These are phyloP conservation scores for Aphodius granarius DNA, from an alignment of 2,888 invertebrate genomes.

Conservation along the genomic window DNA sequence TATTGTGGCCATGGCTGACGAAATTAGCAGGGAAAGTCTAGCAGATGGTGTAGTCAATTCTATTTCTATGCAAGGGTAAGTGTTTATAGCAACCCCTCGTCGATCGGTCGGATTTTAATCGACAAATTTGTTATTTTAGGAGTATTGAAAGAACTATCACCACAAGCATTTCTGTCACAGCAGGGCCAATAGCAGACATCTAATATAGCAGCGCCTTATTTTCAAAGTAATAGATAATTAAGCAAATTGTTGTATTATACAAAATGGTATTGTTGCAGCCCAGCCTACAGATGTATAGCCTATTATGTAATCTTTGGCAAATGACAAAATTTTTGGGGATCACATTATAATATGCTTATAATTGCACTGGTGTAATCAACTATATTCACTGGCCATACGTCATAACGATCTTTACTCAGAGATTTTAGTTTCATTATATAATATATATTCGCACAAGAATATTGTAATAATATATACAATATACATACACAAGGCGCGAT, in stretches of 20 bases:
- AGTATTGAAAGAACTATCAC: constrained; percentile 69
- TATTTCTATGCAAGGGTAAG: constrained; percentile 79
- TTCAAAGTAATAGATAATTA: constrained; percentile 9
- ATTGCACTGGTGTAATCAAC: constrained; percentile 8
- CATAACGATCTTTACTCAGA: constrained; percentile 1
- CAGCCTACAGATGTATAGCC: background rate
- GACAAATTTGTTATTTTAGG: constrained; percentile 54
- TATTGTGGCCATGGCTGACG: constrained; percentile 84
- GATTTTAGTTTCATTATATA: constrained; percentile 10
- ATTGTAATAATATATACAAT: constrained; percentile 7
- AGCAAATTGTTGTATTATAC: background rate
- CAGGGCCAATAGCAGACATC: constrained; percentile 68
- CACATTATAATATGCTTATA: constrained; percentile 8
- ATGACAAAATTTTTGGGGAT: constrained; percentile 1
- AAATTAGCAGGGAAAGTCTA: constrained; percentile 81
- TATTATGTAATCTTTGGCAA: background rate
- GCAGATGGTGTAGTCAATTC: constrained; percentile 76
- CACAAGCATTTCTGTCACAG: constrained; percentile 69
- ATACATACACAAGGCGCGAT: constrained; percentile 2
- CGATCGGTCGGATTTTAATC: background rate
- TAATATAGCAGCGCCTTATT: constrained; percentile 39
- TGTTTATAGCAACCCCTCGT: constrained; percentile 24
- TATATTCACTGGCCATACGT: constrained; percentile 5
- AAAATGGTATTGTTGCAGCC: background rate
- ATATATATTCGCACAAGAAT: constrained; percentile 12